Evolutionary conservation across 1,140 invertebrate genomes (phyloP).

Genomic region (Nasonia vitripennis): DNA sequence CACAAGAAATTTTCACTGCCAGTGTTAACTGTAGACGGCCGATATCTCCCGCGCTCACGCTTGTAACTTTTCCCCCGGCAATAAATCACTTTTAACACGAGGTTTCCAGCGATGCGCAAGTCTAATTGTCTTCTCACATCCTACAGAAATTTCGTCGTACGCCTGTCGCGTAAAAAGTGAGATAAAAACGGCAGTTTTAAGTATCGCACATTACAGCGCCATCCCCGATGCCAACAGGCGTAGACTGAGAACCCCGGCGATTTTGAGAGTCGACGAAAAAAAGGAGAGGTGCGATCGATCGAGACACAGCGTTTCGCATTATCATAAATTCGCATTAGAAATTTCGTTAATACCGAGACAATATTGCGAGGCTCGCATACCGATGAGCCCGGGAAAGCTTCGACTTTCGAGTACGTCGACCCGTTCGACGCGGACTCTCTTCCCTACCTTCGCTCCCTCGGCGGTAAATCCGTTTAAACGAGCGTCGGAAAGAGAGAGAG

Average conservation of each 20-base stretch:
- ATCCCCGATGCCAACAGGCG: too few relatives aligned
- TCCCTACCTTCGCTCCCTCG: conserved; percentile 4
- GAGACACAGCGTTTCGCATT: conserved; percentile 48
- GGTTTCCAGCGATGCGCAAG: neutral
- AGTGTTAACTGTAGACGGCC: neutral
- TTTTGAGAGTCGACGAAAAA: neutral
- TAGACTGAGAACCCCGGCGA: too few relatives aligned
- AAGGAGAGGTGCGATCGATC: neutral
- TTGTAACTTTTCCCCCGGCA: neutral
- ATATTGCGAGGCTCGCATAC: conserved; percentile 64
- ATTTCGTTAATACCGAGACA: conserved; percentile 66
- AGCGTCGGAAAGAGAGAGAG: neutral
- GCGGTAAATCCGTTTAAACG: neutral
- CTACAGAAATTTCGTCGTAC: neutral
- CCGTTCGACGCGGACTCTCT: conserved; percentile 41
- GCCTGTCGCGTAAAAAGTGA: neutral
- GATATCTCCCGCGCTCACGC: neutral
- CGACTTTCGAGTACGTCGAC: conserved; percentile 72
- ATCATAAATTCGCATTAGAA: conserved; percentile 70
- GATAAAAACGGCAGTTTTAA: too few relatives aligned
- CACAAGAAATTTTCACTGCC: neutral
- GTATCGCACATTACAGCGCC: too few relatives aligned
- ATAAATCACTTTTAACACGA: neutral
- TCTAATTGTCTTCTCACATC: neutral
- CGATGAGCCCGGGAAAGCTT: conserved; percentile 66